Evolutionary conservation across 2,888 invertebrate species (phyloP), one percentile per base, ranked within the genome.

Genomic region (Spisula solida): DNA sequence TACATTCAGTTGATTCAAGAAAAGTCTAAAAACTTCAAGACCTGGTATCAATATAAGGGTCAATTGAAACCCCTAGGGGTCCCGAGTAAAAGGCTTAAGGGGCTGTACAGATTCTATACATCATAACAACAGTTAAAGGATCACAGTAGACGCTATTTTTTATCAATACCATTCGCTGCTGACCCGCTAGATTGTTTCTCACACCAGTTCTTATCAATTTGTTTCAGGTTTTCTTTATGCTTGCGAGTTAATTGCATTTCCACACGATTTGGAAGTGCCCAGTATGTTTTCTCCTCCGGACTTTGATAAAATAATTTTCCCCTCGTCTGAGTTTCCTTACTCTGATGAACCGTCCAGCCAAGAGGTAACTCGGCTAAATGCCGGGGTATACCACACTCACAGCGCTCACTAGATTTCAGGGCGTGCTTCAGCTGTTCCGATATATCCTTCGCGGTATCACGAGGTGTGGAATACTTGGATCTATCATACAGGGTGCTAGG

Each of bases 371-470:
- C 94, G 5, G 94, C 93, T 75, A 94, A 91, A 31, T 91, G 83
- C 55, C 94, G 84, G 0, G 94, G 91, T 84, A 95, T 93, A 1
- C 95, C 95, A 92, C 95, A 95, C 56, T 95, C 95, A 93, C 95
- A 95, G 0, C 89, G 80, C 79, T 95, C 95, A 87, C 88, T 93
- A 4, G 93, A 91, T 80, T 93, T 91, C 81, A 95, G 88, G 20
- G 93, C 92, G 29, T 93, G 91, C 85, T 94, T 93, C 2, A 94
- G 91, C 83, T 92, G 93, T 81, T 92, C 91, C 20, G 92, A 91
- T 29, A 93, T 91, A 85, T 93, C 93, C 86, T 92, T 90, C 47
- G 85, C 85, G 10, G 92, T 93, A 82, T 93, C 93, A 47, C 94
- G 87, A 12, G 94, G 92, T 18, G 86, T 85, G 0, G 95, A 93